Evolutionary conservation across 2,888 invertebrate genomes (phyloP).

Genomic region (Limnephilus auricula): DNA sequence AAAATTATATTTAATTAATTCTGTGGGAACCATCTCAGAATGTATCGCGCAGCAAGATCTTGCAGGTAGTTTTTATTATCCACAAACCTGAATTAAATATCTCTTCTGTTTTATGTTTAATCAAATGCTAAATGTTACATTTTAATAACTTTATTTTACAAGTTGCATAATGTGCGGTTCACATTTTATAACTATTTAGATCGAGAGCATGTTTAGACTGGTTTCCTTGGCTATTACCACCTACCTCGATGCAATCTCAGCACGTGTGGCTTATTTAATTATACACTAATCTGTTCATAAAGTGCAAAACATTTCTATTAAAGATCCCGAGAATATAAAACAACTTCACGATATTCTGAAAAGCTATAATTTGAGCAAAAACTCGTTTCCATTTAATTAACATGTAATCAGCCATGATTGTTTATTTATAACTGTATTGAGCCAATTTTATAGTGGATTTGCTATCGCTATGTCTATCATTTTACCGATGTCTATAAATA

Average conservation of each 20-base stretch:
- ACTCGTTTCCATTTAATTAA: conserved; percentile 4
- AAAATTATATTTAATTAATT: too few relatives aligned
- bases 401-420: conserved; percentile 22
- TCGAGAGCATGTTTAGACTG: conserved; percentile 32
- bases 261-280: conserved; percentile 38
- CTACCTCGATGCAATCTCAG: background rate
- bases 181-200: conserved; percentile 23
- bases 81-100: background rate
- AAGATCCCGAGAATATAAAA: conserved; percentile 15
- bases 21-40: background rate
- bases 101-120: background rate
- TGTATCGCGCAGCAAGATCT: background rate
- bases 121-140: conserved; percentile 18
- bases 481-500: background rate
- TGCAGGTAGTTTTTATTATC: background rate
- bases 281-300: conserved; percentile 29
- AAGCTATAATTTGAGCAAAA: conserved; percentile 2
- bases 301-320: conserved; percentile 32
- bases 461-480: background rate
- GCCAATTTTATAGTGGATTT: background rate
- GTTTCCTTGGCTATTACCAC: conserved; percentile 17
- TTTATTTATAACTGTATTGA: conserved; percentile 4
- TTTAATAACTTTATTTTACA: conserved; percentile 30
- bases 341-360: conserved; percentile 20
- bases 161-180: background rate